phyloP scores from a whole-genome alignment of 2,888 invertebrate species.

The Pelosia muscerda region DNA sequence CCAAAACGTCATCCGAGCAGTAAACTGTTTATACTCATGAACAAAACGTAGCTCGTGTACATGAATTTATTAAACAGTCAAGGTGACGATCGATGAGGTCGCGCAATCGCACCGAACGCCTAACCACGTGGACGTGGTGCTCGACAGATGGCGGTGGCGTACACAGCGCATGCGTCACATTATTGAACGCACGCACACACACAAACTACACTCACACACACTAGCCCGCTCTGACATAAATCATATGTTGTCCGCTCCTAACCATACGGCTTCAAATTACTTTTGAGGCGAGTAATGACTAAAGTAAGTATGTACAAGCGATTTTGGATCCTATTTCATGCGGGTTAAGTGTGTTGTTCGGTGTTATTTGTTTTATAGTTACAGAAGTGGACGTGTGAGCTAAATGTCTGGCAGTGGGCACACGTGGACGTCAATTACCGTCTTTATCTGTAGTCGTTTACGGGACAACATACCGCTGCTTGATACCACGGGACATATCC shows the following conservation, averaged over 20 bases:
- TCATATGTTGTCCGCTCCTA: conserved; percentile 80
- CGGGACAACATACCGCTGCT: conserved; percentile 50
- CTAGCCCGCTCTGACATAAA: conserved; percentile 68
- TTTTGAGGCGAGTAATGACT: conserved; percentile 77
- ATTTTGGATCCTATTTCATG: conserved; percentile 50
- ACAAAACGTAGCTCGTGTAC: conserved; percentile 66
- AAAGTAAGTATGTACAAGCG: conserved; percentile 52
- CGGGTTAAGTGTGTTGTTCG: conserved; percentile 47
- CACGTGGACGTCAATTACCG: conserved; percentile 79
- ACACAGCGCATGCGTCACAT: conserved; percentile 76
- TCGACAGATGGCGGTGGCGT: conserved; percentile 81
- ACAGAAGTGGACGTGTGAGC: conserved; percentile 72
- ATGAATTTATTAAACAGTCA: conserved; percentile 83
- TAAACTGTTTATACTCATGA: conserved; percentile 60
- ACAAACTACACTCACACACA: conserved; percentile 45
- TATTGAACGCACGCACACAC: conserved; percentile 78
- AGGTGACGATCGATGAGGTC: conserved; percentile 81
- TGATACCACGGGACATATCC: conserved; percentile 39
- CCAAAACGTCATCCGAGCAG: conserved; percentile 45
- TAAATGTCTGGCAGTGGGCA: conserved; percentile 72
- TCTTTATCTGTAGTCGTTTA: conserved; percentile 69
- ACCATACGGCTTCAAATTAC: conserved; percentile 83
- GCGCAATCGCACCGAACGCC: conserved; percentile 65
- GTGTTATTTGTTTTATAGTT: conserved; percentile 36
- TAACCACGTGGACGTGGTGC: conserved; percentile 81